Evolutionary conservation across 2,888 invertebrate species (phyloP).

Genomic region (Napeogenes inachia): DNA sequence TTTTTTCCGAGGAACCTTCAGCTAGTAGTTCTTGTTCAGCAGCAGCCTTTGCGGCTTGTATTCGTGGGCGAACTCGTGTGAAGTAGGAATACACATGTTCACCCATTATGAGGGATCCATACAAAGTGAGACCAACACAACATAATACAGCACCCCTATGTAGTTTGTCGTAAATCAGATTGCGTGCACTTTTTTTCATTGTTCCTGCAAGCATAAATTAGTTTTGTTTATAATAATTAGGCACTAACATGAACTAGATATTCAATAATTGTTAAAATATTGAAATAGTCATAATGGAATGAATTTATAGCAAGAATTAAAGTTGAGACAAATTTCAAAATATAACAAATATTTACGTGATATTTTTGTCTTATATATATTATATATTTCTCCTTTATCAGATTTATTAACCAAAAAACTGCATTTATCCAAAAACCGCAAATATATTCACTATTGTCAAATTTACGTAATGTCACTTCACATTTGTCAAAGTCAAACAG

Average conservation of each 20-base stretch:
- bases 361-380: neutral
- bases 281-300: too few species aligned
- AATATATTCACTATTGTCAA: neutral
- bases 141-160: slow-evolving; percentile 67
- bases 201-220: slow-evolving; percentile 20
- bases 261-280: neutral
- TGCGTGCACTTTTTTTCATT: slow-evolving; percentile 68
- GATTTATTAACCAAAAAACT: neutral
- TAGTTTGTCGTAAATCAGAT: slow-evolving; percentile 62
- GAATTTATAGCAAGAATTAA: too few species aligned
- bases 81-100: slow-evolving; percentile 65
- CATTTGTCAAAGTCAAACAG: neutral
- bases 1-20: slow-evolving; percentile 69
- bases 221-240: neutral
- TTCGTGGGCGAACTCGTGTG: slow-evolving; percentile 62
- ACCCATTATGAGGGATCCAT: slow-evolving; percentile 51
- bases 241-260: too few species aligned
- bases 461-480: slow-evolving; percentile 5
- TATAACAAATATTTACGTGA: too few species aligned
- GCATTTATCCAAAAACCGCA: neutral
- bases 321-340: too few species aligned
- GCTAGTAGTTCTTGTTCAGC: slow-evolving; percentile 65
- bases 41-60: slow-evolving; percentile 52
- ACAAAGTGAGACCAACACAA: slow-evolving; percentile 65
- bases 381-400: neutral